Evolutionary conservation across 2,113 vertebrate species (phyloP), one percentile per base, ranked within the genome.

Genomic region (Bubalus kerabau): DNA sequence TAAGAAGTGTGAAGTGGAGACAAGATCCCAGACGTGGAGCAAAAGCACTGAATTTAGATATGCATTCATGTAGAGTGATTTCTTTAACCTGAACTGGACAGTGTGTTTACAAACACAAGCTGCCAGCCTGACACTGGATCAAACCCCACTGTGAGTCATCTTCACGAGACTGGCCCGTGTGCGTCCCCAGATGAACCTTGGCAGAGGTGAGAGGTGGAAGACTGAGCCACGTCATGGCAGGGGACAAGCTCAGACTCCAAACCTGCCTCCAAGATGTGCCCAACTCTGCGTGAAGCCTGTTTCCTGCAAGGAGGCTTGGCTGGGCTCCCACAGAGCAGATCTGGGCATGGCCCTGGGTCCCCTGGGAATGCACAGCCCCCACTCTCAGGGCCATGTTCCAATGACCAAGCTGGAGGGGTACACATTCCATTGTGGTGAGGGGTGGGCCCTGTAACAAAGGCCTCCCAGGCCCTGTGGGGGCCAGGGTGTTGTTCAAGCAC

Each of bases 251-350:
- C 60, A 62, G 89, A 50, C 5, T 7, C 24, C 1, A 26, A 7
- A 26, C 15, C 32, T 24, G 88, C 67, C 57, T 2, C 36, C 6
- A 2, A 36, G 89, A 32, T 36, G 50, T 14, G 13, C 9, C 12
- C 21, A 1, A 7, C 23, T 5, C 24, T 6, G 13, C 0, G 0
- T 0, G 21, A 4, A 1, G 14, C 56, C 30, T 1, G 48, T 1
- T 23, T 28, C 59, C 50, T 13, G 62, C 17, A 16, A 16, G 2
- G 6, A 1, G 7, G 5, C 62, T 28, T 0, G 2, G 14, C 48
- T 5, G 2, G 24, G 11, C 11, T 13, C 11, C 12, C 11, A 13
- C 59, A 9, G 48, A 1, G 28, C 28, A 17, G 62, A n/a, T 26
- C 9, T 24, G 30, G 15, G 15, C 2, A 0, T 16, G 9, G 12